Evolutionary conservation across 1,140 invertebrate genomes (phyloP), one percentile per base, ranked within the genome.

Genomic region (Globodera rostochiensis): DNA sequence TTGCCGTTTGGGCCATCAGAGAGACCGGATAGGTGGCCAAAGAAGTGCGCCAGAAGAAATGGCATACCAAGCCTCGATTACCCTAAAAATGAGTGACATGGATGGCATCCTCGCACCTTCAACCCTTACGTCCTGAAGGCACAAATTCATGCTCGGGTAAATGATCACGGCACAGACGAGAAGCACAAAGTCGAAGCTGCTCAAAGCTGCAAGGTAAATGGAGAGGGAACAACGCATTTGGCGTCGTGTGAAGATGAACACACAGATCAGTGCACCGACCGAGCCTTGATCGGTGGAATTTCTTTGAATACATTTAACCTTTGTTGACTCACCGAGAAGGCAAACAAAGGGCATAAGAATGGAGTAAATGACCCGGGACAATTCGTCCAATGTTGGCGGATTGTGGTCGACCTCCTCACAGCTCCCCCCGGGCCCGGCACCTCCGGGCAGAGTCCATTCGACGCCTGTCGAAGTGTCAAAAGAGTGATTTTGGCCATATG

Each of bases 211-310:
- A n/a, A 88, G 79, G 71, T 90, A 88, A 45, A 88, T 85, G 73
- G 86, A 89, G 60, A 88, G 81, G 2, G 88, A 90, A 46, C 87
- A 90, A 50, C 86, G 82, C 87, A 88, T 88, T 64, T 88, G 88
- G 49, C 75, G 83, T 19, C 88, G 73, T 1, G 87, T 88, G 75
- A 88, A 88, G 13, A 88, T 85, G 64, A 88, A 71, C 19, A 88
- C 81, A 50, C 87, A 88, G 49, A 88, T 82, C 1, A 84, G 47
- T 45, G 87, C 87, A 50, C 84, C 86, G 60, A 78, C n/a, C 1
- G 70, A 66, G 49, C 77, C 77, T 78, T 74, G 57, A 46, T n/a
- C 36, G 47, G 7, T 46, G 73, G 46, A 76, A n/a, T 76, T 47
- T 70, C 1, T 25, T 49, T 36, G 50, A 53, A 53, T 9, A 7